Evolutionary conservation across 2,888 invertebrate species (phyloP).

Genomic region (Pachymerium ferrugineum): DNA sequence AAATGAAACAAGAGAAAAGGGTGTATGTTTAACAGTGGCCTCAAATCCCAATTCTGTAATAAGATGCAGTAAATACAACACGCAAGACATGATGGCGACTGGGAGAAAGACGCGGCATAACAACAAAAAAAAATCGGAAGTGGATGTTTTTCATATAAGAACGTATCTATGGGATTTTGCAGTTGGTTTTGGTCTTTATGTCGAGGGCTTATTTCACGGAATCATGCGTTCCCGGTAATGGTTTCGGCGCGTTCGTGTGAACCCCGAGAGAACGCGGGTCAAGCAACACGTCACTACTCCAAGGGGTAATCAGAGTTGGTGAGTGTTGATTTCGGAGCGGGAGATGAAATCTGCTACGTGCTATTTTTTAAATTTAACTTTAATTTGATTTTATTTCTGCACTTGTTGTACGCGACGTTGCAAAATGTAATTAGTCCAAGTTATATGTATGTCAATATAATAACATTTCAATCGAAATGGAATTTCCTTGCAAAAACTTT

Average conservation of each 20-base stretch:
- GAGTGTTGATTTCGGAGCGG: not conserved
- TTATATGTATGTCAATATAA: conserved; percentile 10
- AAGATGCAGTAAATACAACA: not conserved
- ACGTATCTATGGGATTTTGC: no score
- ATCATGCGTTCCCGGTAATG: no score
- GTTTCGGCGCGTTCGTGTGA: not conserved
- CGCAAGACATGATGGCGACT: no score
- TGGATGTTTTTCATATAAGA: no score
- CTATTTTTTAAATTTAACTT: no score
- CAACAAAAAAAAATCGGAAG: no score
- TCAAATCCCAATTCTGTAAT: not conserved
- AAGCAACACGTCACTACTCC: not conserved
- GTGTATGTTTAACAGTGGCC: not conserved
- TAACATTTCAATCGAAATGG: conserved; percentile 20
- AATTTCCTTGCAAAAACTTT: not conserved
- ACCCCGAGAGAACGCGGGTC: not conserved
- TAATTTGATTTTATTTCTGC: not conserved
- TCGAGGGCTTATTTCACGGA: not conserved
- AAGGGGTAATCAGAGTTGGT: not conserved
- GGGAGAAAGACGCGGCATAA: no score
- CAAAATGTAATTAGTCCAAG: not conserved
- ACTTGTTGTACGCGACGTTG: not conserved
- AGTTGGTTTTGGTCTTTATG: no score
- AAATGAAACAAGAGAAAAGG: no score
- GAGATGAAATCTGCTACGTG: no score